Evolutionary conservation across 2,797 vertebrate genomes (phyloP), one percentile per base, ranked within the genome.

Genomic region (Oreochromis mossambicus): DNA sequence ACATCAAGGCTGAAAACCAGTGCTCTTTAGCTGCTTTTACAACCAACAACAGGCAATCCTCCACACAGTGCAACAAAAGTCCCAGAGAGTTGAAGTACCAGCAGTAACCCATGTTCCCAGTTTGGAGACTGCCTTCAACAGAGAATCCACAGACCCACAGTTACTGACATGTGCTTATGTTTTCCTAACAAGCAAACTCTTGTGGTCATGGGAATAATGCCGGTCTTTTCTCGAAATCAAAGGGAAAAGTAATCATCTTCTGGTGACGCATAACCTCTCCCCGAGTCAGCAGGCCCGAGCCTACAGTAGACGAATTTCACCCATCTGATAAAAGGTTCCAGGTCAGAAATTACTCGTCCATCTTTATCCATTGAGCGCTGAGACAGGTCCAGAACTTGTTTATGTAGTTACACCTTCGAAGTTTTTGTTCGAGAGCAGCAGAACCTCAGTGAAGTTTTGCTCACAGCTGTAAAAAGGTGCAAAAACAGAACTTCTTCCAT

Each of bases 361-460:
- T 46, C 21, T 73, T 32, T 50, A 75, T 73, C 24, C 15, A 48
- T 29, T 48, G 4, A 13, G 43, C 19, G 4, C 26, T 3, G 5
- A 48, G 15, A 48, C 9, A 29, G 0, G 0, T 73, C 24, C 41
- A 19, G 24, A 9, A 29, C 68, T 12, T 29, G 14, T 73, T 2
- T 48, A 7, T 1, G 43, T 50, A 19, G 11, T 19, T 32, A 29
- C 15, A 73, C 15, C 32, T 61, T n/a, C 0, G 0, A 63, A 36
- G 58, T 36, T 36, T 63, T 7, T 63, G 32, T 36, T 36, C 1
- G 12, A 19, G 24, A 48, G 15, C 68, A 48, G 43, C 68, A 75
- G 61, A 21, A 21, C 61, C 34, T 63, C 68, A 48, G 38, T 41
- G 2, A 46, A 46, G 43, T 32, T 73, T 73, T 19, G 26, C 68